Conservation (phyloP, 2,888 invertebrate genomes). For the Cosmopolites sordidus region DNA sequence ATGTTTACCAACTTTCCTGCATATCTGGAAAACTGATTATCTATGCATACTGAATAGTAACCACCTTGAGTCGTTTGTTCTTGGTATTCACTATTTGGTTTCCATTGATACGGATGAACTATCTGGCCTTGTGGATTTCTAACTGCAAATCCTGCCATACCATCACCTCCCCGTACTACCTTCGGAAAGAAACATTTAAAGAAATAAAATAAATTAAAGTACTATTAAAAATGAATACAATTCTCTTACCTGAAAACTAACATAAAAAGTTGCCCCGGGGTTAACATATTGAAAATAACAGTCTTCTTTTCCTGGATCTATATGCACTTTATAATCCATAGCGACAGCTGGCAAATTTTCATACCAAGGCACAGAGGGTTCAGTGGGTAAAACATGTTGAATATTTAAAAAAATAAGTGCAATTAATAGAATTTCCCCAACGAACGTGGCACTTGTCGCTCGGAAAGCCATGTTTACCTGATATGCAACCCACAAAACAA, state of each 20-base stretch:
- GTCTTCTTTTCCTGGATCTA: constrained; percentile 92
- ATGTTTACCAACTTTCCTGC: constrained; percentile 85
- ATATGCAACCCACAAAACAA: constrained; percentile 1
- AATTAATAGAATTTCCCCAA: constrained; percentile 12
- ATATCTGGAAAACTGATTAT: constrained; percentile 89
- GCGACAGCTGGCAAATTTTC: constrained; percentile 86
- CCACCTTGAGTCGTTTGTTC: constrained; percentile 82
- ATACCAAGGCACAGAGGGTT: constrained; percentile 67
- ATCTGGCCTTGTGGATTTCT: constrained; percentile 79
- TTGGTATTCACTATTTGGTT: constrained; percentile 83
- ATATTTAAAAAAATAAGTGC: constrained; percentile 12
- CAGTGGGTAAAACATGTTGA: constrained; percentile 15
- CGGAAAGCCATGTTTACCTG: constrained; percentile 1
- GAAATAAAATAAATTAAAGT: neutral
- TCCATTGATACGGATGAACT: constrained; percentile 89
- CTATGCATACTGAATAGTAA: constrained; percentile 86
- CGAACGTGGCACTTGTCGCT: constrained; percentile 18
- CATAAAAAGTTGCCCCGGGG: constrained; percentile 86
- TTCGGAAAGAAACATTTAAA: constrained; percentile 40
- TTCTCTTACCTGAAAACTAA: constrained; percentile 88
- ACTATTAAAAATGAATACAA: no score
- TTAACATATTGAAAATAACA: constrained; percentile 94
- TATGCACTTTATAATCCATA: constrained; percentile 93
- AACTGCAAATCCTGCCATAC: constrained; percentile 89
- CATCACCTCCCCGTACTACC: constrained; percentile 90